Evolutionary conservation across 1,140 invertebrate species (phyloP).

Genomic region (Callitettix versicolor): DNA sequence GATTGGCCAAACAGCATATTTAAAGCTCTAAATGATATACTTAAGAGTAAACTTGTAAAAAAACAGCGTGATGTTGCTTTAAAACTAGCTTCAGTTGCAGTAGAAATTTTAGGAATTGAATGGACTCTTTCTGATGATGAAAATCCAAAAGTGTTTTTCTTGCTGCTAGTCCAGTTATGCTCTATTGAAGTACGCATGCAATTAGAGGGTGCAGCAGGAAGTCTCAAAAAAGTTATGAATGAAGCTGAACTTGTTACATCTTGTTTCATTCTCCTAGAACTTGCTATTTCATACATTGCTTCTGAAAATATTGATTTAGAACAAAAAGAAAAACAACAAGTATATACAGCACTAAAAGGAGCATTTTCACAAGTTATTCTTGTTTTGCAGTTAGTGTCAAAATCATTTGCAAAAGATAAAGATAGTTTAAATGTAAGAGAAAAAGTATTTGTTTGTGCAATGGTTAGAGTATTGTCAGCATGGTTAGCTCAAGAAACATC

Average conservation of each 20-base stretch:
- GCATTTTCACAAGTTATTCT: conserved; percentile 74
- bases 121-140: conserved; percentile 70
- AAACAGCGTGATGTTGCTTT: conserved; percentile 79
- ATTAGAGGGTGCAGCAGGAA: conserved; percentile 71
- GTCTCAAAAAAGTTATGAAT: conserved; percentile 59
- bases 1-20: conserved; percentile 67
- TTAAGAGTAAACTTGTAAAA: conserved; percentile 76
- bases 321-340: conserved; percentile 78
- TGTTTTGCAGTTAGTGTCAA: conserved; percentile 51
- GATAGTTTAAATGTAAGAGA: conserved; percentile 49
- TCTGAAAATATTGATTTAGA: conserved; percentile 72
- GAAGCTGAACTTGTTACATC: conserved; percentile 66
- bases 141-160: conserved; percentile 68
- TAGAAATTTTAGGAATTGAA: conserved; percentile 73
- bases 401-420: conserved; percentile 46
- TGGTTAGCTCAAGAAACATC: conserved; percentile 87
- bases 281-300: conserved; percentile 68
- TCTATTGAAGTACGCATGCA: conserved; percentile 89
- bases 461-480: conserved; percentile 69
- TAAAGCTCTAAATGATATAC: conserved; percentile 66
- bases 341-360: conserved; percentile 82
- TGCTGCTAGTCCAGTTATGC: conserved; percentile 72
- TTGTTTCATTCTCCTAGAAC: conserved; percentile 76
- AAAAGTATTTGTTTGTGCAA: conserved; percentile 68
- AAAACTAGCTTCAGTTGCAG: conserved; percentile 63